Evolutionary conservation across 2,113 vertebrate genomes (phyloP).

Genomic region (Xenopus laevis): DNA sequence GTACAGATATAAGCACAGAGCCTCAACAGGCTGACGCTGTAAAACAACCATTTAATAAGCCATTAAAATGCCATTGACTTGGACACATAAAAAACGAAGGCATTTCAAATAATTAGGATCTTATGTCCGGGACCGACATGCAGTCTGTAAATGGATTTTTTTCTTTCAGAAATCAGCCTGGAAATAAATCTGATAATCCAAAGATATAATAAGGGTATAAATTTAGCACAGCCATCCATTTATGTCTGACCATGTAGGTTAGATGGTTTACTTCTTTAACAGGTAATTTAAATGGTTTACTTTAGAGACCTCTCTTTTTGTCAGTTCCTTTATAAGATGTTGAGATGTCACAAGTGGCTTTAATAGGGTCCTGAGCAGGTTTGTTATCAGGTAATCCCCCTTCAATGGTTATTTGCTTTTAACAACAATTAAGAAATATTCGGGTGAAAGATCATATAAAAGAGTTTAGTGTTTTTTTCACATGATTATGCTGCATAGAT

Average conservation of each 20-base stretch:
- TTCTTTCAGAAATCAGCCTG: conserved; percentile 53
- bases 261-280: conserved; percentile 18
- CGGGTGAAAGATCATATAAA: conserved; percentile 1
- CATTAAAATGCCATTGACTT: conserved; percentile 78
- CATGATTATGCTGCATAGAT: background rate
- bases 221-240: conserved; percentile 38
- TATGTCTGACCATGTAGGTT: background rate
- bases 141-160: conserved; percentile 56
- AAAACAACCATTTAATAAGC: conserved; percentile 74
- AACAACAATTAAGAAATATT: conserved; percentile 1
- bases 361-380: conserved; percentile 1
- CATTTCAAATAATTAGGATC: conserved; percentile 78
- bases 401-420: background rate
- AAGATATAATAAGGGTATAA: conserved; percentile 54
- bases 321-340: conserved; percentile 6
- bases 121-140: conserved; percentile 63
- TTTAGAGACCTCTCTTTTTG: conserved; percentile 8
- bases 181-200: conserved; percentile 51
- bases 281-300: conserved; percentile 13
- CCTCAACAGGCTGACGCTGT: conserved; percentile 68
- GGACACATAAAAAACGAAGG: conserved; percentile 69
- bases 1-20: conserved; percentile 65
- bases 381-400: conserved; percentile 6
- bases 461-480: background rate
- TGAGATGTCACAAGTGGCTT: conserved; percentile 14